Conservation (phyloP, 92 coral and sea anemone species). For the Plumapathes pennacea region DNA sequence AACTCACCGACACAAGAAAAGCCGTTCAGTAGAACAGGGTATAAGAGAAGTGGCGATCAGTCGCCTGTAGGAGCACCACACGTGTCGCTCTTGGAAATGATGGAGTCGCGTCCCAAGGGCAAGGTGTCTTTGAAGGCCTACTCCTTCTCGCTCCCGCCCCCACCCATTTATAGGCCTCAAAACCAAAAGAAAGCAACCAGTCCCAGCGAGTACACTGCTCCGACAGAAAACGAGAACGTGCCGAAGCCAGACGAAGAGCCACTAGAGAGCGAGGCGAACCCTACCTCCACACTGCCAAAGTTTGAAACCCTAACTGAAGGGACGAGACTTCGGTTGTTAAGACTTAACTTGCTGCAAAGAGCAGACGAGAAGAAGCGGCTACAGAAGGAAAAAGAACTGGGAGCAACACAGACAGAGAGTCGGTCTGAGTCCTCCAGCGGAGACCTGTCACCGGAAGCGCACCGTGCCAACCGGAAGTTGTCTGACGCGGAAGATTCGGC, state of each 20-base stretch:
- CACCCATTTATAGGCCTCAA: constrained; percentile 87
- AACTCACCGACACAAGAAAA: constrained; percentile 61
- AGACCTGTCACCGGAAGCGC: constrained; percentile 26
- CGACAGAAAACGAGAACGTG: constrained; percentile 31
- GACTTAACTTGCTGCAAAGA: constrained; percentile 81
- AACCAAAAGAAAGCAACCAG: constrained; percentile 51
- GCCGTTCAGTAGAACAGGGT: constrained; percentile 9
- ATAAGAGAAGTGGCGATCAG: constrained; percentile 43
- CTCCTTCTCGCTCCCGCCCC: constrained; percentile 97
- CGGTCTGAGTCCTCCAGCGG: constrained; percentile 3
- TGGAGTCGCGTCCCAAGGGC: constrained; percentile 56
- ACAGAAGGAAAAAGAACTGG: constrained; percentile 59
- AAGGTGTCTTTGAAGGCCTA: constrained; percentile 79
- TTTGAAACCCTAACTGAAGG: constrained; percentile 85
- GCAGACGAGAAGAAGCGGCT: constrained; percentile 86
- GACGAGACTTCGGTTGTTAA: constrained; percentile 76
- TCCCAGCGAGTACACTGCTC: constrained; percentile 38
- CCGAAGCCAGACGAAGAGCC: constrained; percentile 33
- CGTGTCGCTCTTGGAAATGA: constrained; percentile 35
- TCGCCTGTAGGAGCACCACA: constrained; percentile 35
- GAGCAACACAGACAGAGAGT: neutral
- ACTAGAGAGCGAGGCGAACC: constrained; percentile 3
- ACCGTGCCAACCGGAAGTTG: constrained; percentile 40
- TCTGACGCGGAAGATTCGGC: constrained; percentile 66
- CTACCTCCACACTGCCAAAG: constrained; percentile 42